Conservation (phyloP, 2,113 vertebrate species). For the Varanus salvator region DNA sequence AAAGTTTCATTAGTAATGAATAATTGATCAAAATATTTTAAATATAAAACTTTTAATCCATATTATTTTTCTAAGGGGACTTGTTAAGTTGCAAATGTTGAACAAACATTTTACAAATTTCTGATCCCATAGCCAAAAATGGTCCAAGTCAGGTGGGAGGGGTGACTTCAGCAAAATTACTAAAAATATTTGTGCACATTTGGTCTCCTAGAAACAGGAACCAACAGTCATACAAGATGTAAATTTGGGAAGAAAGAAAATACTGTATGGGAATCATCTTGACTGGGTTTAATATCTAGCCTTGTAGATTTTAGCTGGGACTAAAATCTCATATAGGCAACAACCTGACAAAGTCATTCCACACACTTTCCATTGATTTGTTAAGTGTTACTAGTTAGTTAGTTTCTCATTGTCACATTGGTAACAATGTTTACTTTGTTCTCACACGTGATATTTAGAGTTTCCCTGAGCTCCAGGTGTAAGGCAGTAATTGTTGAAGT, state of each 20-base stretch:
- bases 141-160: too few species aligned
- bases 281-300: neutral
- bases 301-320: neutral
- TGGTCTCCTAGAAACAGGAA: neutral
- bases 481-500: too few species aligned
- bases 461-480: neutral
- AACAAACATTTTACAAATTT: neutral
- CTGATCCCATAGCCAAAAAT: too few species aligned
- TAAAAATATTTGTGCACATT: neutral
- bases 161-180: neutral
- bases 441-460: neutral
- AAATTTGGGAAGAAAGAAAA: neutral
- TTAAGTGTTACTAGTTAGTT: neutral
- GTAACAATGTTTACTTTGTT: neutral
- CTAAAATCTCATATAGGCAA: neutral
- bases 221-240: neutral
- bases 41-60: neutral
- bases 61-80: conserved; percentile 1
- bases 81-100: neutral
- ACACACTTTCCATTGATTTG: neutral
- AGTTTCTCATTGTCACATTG: neutral
- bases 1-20: neutral
- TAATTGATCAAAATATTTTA: neutral
- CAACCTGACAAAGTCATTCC: neutral
- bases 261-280: neutral